Conservation (phyloP, 2,888 invertebrate species). For the Pandemis corylana region DNA sequence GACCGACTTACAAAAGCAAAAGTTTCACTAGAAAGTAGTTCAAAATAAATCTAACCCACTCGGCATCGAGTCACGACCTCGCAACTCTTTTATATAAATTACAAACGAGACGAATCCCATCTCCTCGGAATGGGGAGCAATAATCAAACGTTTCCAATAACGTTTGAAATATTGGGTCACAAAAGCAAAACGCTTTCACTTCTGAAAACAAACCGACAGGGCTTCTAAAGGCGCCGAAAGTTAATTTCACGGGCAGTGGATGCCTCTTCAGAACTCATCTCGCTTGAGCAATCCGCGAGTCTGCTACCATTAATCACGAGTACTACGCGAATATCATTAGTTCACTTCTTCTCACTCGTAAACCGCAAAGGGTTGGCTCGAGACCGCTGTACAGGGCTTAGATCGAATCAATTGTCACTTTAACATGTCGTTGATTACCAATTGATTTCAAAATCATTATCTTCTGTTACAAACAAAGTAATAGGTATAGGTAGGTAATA, state of each 20-base stretch:
- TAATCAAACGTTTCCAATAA: slow-evolving; percentile 53
- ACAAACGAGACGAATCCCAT: slow-evolving; percentile 38
- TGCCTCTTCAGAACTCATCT: slow-evolving; percentile 78
- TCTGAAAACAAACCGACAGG: slow-evolving; percentile 73
- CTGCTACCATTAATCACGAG: slow-evolving; percentile 75
- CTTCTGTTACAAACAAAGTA: not conserved
- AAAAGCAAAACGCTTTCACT: slow-evolving; percentile 63
- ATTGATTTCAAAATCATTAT: not conserved
- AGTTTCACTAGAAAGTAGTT: slow-evolving; percentile 19
- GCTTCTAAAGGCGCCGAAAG: slow-evolving; percentile 74
- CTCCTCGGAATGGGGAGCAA: slow-evolving; percentile 36
- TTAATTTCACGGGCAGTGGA: slow-evolving; percentile 83
- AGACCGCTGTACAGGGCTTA: slow-evolving; percentile 10
- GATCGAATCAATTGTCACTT: slow-evolving; percentile 14
- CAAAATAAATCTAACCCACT: slow-evolving; percentile 32
- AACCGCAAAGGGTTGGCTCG: slow-evolving; percentile 35
- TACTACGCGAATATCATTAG: slow-evolving; percentile 67
- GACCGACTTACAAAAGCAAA: slow-evolving; percentile 2
- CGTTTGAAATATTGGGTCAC: slow-evolving; percentile 56
- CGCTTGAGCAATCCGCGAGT: slow-evolving; percentile 77
- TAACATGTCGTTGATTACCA: not conserved
- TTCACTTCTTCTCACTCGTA: slow-evolving; percentile 52
- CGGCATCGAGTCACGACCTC: slow-evolving; percentile 21
- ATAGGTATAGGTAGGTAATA: too few species aligned
- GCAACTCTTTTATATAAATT: slow-evolving; percentile 38